Evolutionary conservation across 1,140 invertebrate species (phyloP), one percentile per base, ranked within the genome.

Genomic region (Microplitis demolitor): DNA sequence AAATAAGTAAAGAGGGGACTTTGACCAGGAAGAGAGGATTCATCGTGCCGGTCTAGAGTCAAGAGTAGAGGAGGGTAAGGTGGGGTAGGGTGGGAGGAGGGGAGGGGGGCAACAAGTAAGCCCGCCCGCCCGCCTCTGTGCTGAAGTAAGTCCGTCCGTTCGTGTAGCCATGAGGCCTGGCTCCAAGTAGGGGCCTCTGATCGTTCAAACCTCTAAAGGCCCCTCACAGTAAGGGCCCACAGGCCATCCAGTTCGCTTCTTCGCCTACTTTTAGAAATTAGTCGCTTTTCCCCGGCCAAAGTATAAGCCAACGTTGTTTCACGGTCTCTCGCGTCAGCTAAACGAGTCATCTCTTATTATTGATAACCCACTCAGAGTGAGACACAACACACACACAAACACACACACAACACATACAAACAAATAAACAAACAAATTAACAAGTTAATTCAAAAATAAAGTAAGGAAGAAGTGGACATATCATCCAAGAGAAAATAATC

Each of bases 141-240:
- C 11, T 9, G 8, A 6, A 45, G 51, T 61, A 50, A 66, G 61
- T 66, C 69, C 66, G 74, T 69, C 71, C 63, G 76, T 73, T 31
- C 54, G 76, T 13, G 71, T 45, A 14, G 39, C 51, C 70, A 50
- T 67, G 64, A 68, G 69, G 68, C 37, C 45, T 71, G 69, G 69
- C 68, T 53, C 61, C 14, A 66, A 76, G 69, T 79, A 80, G 83
- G 83, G 81, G 83, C 73, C 75, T 76, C 66, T 70, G 74, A 72
- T 76, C 60, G 78, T 71, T 67, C 73, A 61, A 63, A 72, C 71
- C 66, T 50, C 62, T 74, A 78, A 79, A 83, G 83, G 80, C 83
- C 83, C 83, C 79, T 78, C 79, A 77, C 84, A 85, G 84, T 85
- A 84, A 84, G 83, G 84, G 82, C 83, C 82, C 77, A 82, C 79